A percentile compares a stretch with the other conserved stretches of the same genome.
phyloP scores from a whole-genome alignment of 64 coral and sea anemone genomes.

The Porites lutea region DNA sequence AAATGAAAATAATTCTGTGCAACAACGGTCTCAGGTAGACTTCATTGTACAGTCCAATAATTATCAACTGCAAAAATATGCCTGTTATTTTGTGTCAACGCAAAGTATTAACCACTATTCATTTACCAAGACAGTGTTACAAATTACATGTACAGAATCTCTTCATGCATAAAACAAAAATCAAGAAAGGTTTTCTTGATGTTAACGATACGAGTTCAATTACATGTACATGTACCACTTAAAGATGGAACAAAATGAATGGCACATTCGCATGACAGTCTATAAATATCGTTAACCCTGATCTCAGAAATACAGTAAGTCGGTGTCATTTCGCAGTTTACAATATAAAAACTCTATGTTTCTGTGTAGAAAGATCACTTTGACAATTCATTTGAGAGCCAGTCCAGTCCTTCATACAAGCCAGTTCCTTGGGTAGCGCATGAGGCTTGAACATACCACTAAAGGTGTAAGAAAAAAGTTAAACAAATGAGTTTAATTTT shows the following conservation, averaged over 20 bases:
- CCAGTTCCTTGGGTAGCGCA: constrained; percentile 89
- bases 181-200: too few species aligned
- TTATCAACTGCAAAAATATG: neutral
- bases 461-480: neutral
- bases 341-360: constrained; percentile 11
- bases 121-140: neutral
- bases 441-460: constrained; percentile 88
- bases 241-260: neutral
- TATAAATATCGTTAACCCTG: neutral
- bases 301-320: neutral
- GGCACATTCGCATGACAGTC: neutral
- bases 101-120: neutral
- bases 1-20: neutral
- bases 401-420: constrained; percentile 97
- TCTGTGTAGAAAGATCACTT: constrained; percentile 14
- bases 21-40: neutral
- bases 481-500: neutral
- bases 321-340: neutral
- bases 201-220: too few species aligned
- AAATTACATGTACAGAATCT: neutral
- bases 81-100: neutral
- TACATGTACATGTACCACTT: too few species aligned
- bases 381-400: constrained; percentile 92
- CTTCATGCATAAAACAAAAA: neutral
- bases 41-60: neutral